Conservation (phyloP, 2,888 invertebrate species). For the Alitta virens region DNA sequence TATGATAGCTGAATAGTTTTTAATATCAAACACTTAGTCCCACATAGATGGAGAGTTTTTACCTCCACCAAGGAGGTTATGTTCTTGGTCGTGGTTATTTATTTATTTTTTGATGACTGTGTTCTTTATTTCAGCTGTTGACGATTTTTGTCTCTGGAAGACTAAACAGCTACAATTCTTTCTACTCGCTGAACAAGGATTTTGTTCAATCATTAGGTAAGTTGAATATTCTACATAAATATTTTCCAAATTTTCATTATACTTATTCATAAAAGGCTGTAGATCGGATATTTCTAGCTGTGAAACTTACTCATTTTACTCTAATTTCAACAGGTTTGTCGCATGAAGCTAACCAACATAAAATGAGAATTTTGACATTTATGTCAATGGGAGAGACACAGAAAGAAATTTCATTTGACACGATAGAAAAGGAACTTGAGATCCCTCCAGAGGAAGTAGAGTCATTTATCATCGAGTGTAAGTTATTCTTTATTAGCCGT, state of each 20-base stretch:
- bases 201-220: conserved; percentile 68
- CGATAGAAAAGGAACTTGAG: conserved; percentile 83
- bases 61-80: no score
- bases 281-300: no score
- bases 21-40: no score
- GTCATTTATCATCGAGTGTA: conserved; percentile 89
- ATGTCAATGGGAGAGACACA: conserved; percentile 95
- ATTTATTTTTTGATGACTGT: no score
- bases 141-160: conserved; percentile 94
- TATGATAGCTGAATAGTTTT: no score
- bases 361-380: conserved; percentile 93
- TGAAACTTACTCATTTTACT: no score
- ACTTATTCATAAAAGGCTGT: no score
- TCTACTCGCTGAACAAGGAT: conserved; percentile 88
- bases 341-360: conserved; percentile 91
- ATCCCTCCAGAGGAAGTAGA: conserved; percentile 86
- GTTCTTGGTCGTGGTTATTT: no score
- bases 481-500: no score
- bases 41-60: no score
- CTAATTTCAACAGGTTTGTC: conserved; percentile 65
- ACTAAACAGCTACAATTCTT: conserved; percentile 84
- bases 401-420: conserved; percentile 88
- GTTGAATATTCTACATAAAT: conserved; percentile 10
- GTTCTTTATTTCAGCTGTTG: conserved; percentile 63
- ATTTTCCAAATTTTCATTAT: no score